A percentile compares a stretch with the other conserved stretches of the same genome.
phyloP scores from a whole-genome alignment of 2,797 vertebrate species.

The Avahi laniger region DNA sequence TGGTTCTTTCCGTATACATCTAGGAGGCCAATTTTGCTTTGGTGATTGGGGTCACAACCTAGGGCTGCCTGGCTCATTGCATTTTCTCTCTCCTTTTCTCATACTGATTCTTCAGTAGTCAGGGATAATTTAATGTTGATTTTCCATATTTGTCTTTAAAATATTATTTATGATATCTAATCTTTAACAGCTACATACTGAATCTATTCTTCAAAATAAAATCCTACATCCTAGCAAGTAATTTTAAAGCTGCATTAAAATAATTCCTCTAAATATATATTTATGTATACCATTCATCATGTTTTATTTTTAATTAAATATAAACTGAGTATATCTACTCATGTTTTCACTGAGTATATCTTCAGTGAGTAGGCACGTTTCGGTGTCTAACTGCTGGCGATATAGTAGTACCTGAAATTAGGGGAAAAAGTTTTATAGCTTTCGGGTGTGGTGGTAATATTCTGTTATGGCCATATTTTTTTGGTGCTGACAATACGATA shows the following conservation, averaged over 20 bases:
- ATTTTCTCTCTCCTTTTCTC: neutral
- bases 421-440: accelerated
- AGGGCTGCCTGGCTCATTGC: neutral
- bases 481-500: neutral
- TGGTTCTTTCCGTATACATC: constrained; percentile 7
- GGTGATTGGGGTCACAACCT: constrained; percentile 67
- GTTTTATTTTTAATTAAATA: neutral
- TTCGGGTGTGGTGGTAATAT: neutral
- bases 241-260: neutral
- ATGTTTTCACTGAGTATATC: neutral
- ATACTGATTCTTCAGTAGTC: neutral
- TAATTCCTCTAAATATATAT: neutral
- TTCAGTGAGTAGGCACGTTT: neutral
- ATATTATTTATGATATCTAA: neutral
- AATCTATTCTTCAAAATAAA: neutral
- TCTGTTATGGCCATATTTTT: neutral
- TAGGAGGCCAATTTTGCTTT: constrained; percentile 57
- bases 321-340: neutral
- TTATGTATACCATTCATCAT: neutral
- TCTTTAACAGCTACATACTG: neutral
- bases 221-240: neutral
- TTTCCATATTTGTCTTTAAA: neutral
- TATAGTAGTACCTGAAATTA: neutral
- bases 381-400: accelerated
- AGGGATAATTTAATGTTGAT: constrained; percentile 5